Base-by-base conservation (phyloP, 2,113 vertebrate genomes). In the Lathamus discolor region DNA sequence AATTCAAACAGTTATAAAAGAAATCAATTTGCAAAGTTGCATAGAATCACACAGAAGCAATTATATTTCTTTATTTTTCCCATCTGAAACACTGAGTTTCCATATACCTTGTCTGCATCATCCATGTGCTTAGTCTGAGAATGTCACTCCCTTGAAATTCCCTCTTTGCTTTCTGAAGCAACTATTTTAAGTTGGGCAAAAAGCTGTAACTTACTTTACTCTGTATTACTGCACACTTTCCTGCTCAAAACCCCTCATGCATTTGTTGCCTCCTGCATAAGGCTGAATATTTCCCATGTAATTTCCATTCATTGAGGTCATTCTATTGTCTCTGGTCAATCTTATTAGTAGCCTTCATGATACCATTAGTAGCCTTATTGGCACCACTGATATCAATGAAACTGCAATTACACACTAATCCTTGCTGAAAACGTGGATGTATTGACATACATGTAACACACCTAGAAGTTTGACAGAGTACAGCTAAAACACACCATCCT, bases 31-130 rank as follows among this genome's bases (percentile, higher is more conserved):
- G 35, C 13, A 39, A 59, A 43, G 10, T 9, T 41, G 5, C 10
- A 37, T 17, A 5, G 96, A 98, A 92, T 96, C 97, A 37, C 90
- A 27, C 3, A 74, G 57, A 70, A 43, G 3, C 16, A 37, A 17
- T 28, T 3, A 7, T 3, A 7, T 15, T 54, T 44, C 18, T 78
- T 61, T 62, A 59, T 43, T 62, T 27, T 11, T 13, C 28, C 44
- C 16, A 33, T 37, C 75, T 54, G 43, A 95, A 94, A 88, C 2
- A 8, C 15, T 66, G 74, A 43, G 10, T 10, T 91, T 92, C 41
- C 52, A 63, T 4, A 52, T 2, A 4, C 44, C 27, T 39, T 46
- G 25, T n/a, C 41, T 59, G 72, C n/a, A n/a, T 11, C 4, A 5
- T 35, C 46, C n/a, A 43, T 3, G 5, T 17, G 31, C 17, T 68